A percentile compares a stretch with the other conserved stretches of the same genome.
Conservation (phyloP, 2,797 vertebrate species). For the Acestrorhynchus altus region DNA sequence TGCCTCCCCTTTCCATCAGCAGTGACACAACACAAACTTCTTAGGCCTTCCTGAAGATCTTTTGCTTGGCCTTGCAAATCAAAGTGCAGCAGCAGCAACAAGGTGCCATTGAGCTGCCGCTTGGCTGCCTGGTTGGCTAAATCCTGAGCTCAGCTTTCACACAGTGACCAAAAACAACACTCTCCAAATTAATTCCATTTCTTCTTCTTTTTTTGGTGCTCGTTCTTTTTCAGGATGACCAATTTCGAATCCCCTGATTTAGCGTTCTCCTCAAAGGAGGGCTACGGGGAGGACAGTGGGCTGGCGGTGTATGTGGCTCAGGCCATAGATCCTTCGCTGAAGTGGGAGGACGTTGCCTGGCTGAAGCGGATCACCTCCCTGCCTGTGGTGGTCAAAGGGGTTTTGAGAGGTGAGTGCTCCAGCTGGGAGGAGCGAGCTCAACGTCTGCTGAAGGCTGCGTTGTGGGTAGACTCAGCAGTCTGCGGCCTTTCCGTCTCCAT, state of each 20-base stretch:
- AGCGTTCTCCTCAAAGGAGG: slow-evolving; percentile 85
- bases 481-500: slow-evolving; percentile 20
- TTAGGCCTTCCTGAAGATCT: slow-evolving; percentile 64
- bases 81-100: slow-evolving; percentile 78
- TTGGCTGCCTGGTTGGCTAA: slow-evolving; percentile 64
- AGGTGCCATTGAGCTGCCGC: slow-evolving; percentile 79
- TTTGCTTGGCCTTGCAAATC: slow-evolving; percentile 78
- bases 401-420: slow-evolving; percentile 81
- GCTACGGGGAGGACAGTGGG: slow-evolving; percentile 84
- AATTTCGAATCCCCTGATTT: slow-evolving; percentile 88
- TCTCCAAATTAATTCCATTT: slow-evolving; percentile 49
- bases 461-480: slow-evolving; percentile 10
- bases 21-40: slow-evolving; percentile 54
- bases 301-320: slow-evolving; percentile 81
- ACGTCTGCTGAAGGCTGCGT: slow-evolving; percentile 15
- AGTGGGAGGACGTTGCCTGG: slow-evolving; percentile 86
- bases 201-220: slow-evolving; percentile 32
- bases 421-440: slow-evolving; percentile 23
- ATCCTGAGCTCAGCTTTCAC: slow-evolving; percentile 65
- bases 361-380: slow-evolving; percentile 79
- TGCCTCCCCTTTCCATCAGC: slow-evolving; percentile 43
- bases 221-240: slow-evolving; percentile 81
- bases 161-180: slow-evolving; percentile 75
- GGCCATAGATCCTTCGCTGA: slow-evolving; percentile 81
- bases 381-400: slow-evolving; percentile 80